These are phyloP conservation scores for Tetrao urogallus DNA, from an alignment of 2,113 vertebrate species.

Conservation along the genomic window DNA sequence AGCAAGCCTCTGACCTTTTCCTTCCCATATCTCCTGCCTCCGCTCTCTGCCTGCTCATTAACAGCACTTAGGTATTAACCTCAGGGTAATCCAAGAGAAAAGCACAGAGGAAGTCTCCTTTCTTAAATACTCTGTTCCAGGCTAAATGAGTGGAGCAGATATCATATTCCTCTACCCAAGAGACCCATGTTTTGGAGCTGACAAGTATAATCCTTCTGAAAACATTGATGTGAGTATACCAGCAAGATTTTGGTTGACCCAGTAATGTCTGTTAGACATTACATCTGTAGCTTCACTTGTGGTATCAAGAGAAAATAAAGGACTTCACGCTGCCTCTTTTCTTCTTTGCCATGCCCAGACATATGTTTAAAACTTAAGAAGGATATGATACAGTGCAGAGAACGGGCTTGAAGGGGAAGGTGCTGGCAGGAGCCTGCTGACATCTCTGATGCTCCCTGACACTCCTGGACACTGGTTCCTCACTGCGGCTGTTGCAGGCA, in stretches of 20 bases:
- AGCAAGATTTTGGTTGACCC: not conserved
- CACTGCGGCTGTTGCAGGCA: not conserved
- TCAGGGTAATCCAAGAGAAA: constrained; percentile 9
- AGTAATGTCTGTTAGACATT: not conserved
- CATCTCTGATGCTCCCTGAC: constrained; percentile 47
- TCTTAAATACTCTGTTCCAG: not conserved
- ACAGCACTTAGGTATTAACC: constrained; percentile 31
- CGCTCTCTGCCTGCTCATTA: constrained; percentile 47
- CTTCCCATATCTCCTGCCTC: not conserved
- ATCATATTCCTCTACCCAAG: not conserved
- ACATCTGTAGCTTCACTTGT: not conserved
- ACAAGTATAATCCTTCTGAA: not conserved
- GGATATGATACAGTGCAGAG: not conserved
- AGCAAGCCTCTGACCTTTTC: constrained; percentile 37
- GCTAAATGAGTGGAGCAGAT: not conserved
- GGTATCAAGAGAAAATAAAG: not conserved
- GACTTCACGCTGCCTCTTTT: not conserved
- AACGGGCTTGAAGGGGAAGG: not conserved
- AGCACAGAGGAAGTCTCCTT: not conserved
- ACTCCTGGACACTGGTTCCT: not conserved
- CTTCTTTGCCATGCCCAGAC: not conserved
- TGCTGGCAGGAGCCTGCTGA: constrained; percentile 41
- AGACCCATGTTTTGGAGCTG: not conserved
- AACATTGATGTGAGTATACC: not conserved
- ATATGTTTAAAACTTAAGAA: not conserved